phyloP scores from a whole-genome alignment of 2,888 invertebrate species.

The Drosophila percnosoma region DNA sequence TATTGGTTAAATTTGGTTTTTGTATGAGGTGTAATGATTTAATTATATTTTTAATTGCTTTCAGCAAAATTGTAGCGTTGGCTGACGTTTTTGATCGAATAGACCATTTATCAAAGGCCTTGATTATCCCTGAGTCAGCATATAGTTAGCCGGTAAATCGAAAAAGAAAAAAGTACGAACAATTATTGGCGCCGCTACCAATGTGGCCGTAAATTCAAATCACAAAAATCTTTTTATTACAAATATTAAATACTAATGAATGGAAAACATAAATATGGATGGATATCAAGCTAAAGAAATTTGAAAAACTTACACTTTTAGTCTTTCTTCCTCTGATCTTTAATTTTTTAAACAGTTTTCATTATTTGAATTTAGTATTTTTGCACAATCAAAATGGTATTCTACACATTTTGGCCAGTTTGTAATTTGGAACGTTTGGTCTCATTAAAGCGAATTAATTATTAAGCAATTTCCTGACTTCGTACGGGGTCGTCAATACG shows the following conservation, averaged over 20 bases:
- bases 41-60: background rate
- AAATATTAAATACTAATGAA: background rate
- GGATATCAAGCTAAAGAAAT: background rate
- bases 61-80: background rate
- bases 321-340: background rate
- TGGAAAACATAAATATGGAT: background rate
- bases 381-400: background rate
- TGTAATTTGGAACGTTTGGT: background rate
- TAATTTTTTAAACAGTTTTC: background rate
- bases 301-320: background rate
- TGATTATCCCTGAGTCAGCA: background rate
- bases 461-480: conserved; percentile 22
- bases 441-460: conserved; percentile 18
- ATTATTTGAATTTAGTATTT: conserved; percentile 3
- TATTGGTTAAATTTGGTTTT: background rate
- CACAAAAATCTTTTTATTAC: background rate
- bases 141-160: background rate
- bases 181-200: background rate
- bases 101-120: background rate
- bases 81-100: background rate
- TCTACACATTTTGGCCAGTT: background rate
- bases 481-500: conserved; percentile 5
- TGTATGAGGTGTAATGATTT: background rate
- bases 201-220: background rate
- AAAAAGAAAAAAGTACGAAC: background rate